Conservation (phyloP, 2,888 invertebrate species). For the Macroteleia sp. region DNA sequence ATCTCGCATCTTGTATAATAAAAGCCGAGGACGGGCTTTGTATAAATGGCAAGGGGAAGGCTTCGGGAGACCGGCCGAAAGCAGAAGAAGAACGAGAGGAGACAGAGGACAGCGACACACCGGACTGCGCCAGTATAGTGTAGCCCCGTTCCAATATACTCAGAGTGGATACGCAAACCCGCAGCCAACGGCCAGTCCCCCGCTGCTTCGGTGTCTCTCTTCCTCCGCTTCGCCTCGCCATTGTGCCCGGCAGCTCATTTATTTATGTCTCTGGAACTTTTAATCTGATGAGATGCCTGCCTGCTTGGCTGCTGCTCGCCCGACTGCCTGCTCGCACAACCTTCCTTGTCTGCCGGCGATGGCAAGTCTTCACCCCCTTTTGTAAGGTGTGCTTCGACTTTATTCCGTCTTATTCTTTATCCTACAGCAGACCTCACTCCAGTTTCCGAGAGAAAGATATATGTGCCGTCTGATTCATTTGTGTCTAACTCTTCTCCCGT, state of each 20-base stretch:
- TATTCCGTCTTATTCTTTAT: constrained; percentile 20
- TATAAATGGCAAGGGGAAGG: constrained; percentile 45
- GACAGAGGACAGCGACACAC: constrained; percentile 29
- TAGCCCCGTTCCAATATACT: constrained; percentile 79
- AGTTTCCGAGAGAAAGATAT: constrained; percentile 20
- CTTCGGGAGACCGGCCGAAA: too few relatives aligned
- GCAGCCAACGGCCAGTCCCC: constrained; percentile 67
- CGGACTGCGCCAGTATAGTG: constrained; percentile 36
- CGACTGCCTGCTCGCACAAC: constrained; percentile 22
- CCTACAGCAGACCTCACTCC: constrained; percentile 26
- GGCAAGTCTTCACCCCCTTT: constrained; percentile 35
- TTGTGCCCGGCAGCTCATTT: constrained; percentile 63
- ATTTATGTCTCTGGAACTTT: constrained; percentile 64
- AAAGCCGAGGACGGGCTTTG: constrained; percentile 74
- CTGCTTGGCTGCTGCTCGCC: constrained; percentile 35
- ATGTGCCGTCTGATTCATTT: constrained; percentile 9
- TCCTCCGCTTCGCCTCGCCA: constrained; percentile 27
- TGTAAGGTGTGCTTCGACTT: constrained; percentile 28
- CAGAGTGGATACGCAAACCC: constrained; percentile 79
- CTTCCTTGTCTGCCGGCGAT: constrained; percentile 25
- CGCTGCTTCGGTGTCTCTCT: constrained; percentile 54
- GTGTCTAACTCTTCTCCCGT: background rate
- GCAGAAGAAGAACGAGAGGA: constrained; percentile 39
- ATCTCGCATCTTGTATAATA: constrained; percentile 78
- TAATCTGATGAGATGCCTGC: constrained; percentile 65